phyloP scores from a whole-genome alignment of 2,113 vertebrate genomes.

The Cathartes aura region DNA sequence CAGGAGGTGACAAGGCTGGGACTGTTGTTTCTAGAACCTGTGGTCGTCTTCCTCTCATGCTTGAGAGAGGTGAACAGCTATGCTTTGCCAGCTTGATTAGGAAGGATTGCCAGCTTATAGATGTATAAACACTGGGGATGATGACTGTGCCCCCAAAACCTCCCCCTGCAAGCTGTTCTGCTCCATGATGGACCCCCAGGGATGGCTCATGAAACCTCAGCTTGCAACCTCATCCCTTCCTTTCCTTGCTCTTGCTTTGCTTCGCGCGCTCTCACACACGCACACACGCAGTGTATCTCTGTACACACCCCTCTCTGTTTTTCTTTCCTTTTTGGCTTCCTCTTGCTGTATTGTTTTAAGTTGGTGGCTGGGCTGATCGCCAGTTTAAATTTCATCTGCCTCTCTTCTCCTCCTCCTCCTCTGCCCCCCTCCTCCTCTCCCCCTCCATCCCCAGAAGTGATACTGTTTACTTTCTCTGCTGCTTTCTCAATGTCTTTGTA shows the following conservation, averaged over 20 bases:
- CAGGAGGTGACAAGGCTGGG: not conserved
- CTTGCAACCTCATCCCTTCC: not conserved
- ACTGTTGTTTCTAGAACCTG: not conserved
- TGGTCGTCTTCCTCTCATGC: not conserved
- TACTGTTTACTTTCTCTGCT: conserved; percentile 77
- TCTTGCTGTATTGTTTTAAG: conserved; percentile 69
- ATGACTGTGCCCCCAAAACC: not conserved
- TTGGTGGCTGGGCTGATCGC: conserved; percentile 63
- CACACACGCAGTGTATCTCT: not conserved
- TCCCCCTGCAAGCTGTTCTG: not conserved
- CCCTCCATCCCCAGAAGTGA: conserved; percentile 67
- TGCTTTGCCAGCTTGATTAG: not conserved
- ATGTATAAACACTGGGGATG: not conserved
- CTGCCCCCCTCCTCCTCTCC: not conserved
- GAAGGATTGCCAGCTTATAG: not conserved
- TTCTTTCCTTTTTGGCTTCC: conserved; percentile 61
- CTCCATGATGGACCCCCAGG: not conserved
- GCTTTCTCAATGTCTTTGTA: conserved; percentile 73
- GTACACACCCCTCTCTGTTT: conserved; percentile 29
- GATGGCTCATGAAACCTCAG: not conserved
- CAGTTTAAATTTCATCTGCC: conserved; percentile 66
- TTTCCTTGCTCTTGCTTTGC: not conserved
- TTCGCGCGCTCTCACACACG: rapidly evolving
- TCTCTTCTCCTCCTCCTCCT: not conserved
- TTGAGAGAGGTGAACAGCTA: not conserved